These are phyloP conservation scores for Vulpes ferrilata DNA, from an alignment of 2,113 vertebrate genomes.

Conservation along the genomic window DNA sequence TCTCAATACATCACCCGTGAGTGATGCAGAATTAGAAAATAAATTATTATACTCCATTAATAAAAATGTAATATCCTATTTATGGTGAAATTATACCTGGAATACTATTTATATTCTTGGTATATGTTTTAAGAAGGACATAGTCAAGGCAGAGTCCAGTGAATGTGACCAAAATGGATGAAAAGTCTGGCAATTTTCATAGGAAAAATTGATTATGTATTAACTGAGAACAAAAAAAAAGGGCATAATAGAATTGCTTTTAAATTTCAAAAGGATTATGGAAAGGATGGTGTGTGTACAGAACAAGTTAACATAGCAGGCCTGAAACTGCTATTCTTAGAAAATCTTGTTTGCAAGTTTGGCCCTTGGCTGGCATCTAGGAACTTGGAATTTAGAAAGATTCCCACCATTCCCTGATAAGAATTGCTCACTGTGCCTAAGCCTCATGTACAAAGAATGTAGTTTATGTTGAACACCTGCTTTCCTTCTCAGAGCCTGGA, in stretches of 20 bases:
- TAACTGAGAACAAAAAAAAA: background rate
- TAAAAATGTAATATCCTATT: slow-evolving; percentile 16
- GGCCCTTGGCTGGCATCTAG: background rate
- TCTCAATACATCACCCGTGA: background rate
- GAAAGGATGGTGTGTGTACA: background rate
- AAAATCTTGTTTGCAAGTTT: background rate
- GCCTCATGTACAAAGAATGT: background rate
- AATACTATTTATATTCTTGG: slow-evolving; percentile 19
- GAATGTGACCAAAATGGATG: background rate
- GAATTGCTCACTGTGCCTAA: background rate
- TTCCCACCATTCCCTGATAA: background rate
- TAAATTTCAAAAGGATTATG: background rate
- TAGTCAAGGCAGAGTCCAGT: background rate
- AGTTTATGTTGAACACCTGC: background rate
- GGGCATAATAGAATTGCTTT: background rate
- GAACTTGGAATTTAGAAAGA: slow-evolving; percentile 14
- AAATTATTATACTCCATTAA: background rate
- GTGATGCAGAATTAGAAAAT: slow-evolving; percentile 17
- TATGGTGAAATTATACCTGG: background rate
- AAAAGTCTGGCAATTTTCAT: slow-evolving; percentile 33
- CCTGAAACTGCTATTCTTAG: background rate
- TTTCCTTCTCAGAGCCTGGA: background rate
- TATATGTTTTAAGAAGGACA: slow-evolving; percentile 34
- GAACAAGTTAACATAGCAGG: slow-evolving; percentile 7
- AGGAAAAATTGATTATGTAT: background rate